Percentiles rank a stretch among this genome's conserved stretches.
Conservation (phyloP, 2,888 invertebrate species). For the Leucoptera coffeella region DNA sequence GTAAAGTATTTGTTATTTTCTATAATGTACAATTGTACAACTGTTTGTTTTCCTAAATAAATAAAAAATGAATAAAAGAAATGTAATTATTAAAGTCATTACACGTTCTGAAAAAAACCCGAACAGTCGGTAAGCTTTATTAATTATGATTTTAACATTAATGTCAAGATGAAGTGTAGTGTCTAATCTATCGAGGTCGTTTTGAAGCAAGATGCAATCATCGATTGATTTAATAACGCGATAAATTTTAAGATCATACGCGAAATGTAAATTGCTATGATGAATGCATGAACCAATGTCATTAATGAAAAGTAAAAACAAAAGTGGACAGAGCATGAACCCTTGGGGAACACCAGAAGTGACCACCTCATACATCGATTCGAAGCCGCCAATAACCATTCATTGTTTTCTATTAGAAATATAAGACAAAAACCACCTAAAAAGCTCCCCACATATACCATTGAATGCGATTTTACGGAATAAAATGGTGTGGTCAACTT, state of each 20-base stretch:
- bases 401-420: constrained; percentile 1
- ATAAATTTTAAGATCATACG: constrained; percentile 7
- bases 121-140: too few species aligned
- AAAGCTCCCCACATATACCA: constrained; percentile 2
- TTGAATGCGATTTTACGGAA: neutral
- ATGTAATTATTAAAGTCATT: too few species aligned
- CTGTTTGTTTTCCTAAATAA: too few species aligned
- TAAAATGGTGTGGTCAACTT: constrained; percentile 1
- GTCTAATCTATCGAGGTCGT: too few species aligned
- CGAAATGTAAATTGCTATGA: constrained; percentile 4
- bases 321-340: constrained; percentile 6
- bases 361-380: neutral
- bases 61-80: too few species aligned
- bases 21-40: too few species aligned
- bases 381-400: constrained; percentile 1
- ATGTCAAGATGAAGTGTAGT: too few species aligned
- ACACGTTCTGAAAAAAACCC: too few species aligned
- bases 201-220: too few species aligned
- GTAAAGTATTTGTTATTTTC: too few species aligned
- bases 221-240: too few species aligned
- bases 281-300: constrained; percentile 4
- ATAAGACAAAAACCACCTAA: constrained; percentile 1
- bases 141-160: too few species aligned
- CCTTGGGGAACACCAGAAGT: constrained; percentile 12
- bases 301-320: constrained; percentile 7